Conservation (phyloP, 2,113 vertebrate species). For the Vanacampus margaritifer region DNA sequence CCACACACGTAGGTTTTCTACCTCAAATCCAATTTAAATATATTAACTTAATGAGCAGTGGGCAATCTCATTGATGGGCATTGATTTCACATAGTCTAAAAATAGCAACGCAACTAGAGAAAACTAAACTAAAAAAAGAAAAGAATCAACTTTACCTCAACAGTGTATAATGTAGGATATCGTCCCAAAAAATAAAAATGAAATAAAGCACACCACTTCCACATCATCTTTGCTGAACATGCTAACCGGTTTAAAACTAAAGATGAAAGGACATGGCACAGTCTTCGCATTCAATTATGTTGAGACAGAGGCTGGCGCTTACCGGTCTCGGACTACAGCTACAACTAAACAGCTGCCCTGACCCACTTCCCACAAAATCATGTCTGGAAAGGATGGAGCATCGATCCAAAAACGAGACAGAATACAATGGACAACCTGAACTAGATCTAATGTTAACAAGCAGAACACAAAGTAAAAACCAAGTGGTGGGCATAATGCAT, state of each 20-base stretch:
- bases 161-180: conserved; percentile 2
- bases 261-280: conserved; percentile 31
- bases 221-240: conserved; percentile 61
- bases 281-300: conserved; percentile 46
- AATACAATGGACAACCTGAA: conserved; percentile 1
- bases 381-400: conserved; percentile 8
- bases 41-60: conserved; percentile 62
- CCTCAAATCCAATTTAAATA: conserved; percentile 56
- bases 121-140: conserved; percentile 31
- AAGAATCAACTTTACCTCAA: conserved; percentile 29
- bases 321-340: not conserved
- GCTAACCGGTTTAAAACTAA: conserved; percentile 17
- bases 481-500: conserved; percentile 12
- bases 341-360: not conserved
- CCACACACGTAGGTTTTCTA: conserved; percentile 51
- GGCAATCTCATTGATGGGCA: conserved; percentile 33
- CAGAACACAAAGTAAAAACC: conserved; percentile 23
- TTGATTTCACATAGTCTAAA: conserved; percentile 40
- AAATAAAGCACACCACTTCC: not conserved
- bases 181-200: conserved; percentile 12
- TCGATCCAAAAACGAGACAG: conserved; percentile 8
- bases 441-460: conserved; percentile 5
- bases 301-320: conserved; percentile 2
- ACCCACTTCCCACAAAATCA: not conserved
- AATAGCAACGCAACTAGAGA: conserved; percentile 47